Conservation (phyloP, 2,797 vertebrate genomes). For the Cygnus olor region DNA sequence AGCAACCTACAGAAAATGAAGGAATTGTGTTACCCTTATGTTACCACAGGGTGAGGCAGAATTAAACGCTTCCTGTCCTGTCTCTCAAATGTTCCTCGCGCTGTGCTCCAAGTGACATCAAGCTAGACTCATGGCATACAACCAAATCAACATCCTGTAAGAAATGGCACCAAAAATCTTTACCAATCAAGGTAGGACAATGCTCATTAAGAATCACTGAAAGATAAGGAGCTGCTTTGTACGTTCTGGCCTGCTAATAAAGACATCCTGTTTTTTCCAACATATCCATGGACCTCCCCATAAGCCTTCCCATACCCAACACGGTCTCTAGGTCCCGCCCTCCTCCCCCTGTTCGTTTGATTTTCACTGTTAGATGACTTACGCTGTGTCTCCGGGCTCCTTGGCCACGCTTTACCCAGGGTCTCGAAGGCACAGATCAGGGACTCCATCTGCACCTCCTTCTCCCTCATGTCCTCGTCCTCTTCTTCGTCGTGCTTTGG, state of each 20-base stretch:
- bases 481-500: constrained; percentile 81
- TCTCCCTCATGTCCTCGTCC: constrained; percentile 84
- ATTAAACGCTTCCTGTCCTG: neutral
- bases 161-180: neutral
- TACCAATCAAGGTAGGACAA: neutral
- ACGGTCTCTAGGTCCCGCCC: neutral
- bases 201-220: neutral
- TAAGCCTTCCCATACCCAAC: neutral
- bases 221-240: neutral
- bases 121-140: too few species aligned
- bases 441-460: constrained; percentile 88
- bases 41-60: neutral
- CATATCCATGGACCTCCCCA: neutral
- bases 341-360: neutral
- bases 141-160: neutral
- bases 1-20: constrained; percentile 79
- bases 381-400: constrained; percentile 87
- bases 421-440: constrained; percentile 92
- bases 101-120: neutral
- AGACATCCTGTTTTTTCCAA: neutral
- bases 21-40: neutral
- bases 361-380: constrained; percentile 29
- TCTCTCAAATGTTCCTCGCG: neutral
- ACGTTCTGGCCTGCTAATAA: neutral
- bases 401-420: constrained; percentile 94